A percentile compares a stretch with the other conserved stretches of the same genome.
Evolutionary conservation across 1,140 invertebrate species (phyloP).

Genomic region (Adoxophyes honmai): DNA sequence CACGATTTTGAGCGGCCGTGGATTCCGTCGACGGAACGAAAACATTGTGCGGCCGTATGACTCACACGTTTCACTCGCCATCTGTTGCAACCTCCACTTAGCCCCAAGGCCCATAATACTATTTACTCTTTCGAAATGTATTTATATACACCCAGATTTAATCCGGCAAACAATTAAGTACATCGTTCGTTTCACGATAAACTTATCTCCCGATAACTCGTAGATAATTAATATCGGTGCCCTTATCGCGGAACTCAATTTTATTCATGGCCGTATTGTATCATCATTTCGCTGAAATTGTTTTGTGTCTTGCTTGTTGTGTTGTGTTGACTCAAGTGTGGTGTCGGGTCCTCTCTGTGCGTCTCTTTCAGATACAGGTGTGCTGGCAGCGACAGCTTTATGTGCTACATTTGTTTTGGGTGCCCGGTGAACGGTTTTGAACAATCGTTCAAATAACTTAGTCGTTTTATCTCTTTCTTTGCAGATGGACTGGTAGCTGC

Average conservation of each 20-base stretch:
- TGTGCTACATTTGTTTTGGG: conserved; percentile 49
- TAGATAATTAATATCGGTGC: background rate
- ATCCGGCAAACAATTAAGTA: conserved; percentile 2
- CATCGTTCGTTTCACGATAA: conserved; percentile 23
- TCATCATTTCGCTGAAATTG: conserved; percentile 32
- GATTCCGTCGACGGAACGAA: conserved; percentile 11
- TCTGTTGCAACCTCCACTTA: conserved; percentile 39
- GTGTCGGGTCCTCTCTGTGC: conserved; percentile 36
- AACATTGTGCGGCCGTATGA: conserved; percentile 24
- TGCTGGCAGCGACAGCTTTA: conserved; percentile 47
- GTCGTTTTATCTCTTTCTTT: conserved; percentile 68
- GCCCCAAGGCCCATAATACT: conserved; percentile 19
- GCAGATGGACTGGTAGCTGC: conserved; percentile 49
- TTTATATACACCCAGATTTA: conserved; percentile 12
- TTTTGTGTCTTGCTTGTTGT: conserved; percentile 42
- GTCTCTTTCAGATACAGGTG: conserved; percentile 44
- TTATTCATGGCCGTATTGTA: conserved; percentile 9
- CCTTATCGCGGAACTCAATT: background rate
- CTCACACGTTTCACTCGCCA: conserved; percentile 35
- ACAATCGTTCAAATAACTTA: conserved; percentile 44
- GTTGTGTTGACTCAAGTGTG: conserved; percentile 44
- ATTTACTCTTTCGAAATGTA: conserved; percentile 15
- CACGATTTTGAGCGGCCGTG: conserved; percentile 16
- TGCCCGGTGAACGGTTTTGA: conserved; percentile 48
- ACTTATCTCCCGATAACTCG: background rate